Percentiles rank a stretch among this genome's conserved stretches.
Conservation (phyloP, 1,140 invertebrate genomes). For the Varroa destructor region DNA sequence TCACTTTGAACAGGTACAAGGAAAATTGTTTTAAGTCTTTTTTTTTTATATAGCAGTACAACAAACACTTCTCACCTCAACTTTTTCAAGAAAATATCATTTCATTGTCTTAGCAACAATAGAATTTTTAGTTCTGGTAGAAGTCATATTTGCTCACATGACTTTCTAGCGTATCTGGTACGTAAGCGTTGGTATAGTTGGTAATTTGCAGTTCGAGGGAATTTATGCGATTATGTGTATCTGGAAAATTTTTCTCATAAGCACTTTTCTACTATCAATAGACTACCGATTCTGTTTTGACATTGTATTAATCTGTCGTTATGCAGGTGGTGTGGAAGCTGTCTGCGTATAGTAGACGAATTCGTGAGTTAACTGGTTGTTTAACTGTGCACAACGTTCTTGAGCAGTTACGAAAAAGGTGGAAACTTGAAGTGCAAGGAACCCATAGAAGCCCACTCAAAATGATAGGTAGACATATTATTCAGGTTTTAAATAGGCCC, state of each 20-base stretch:
- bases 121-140: too few relatives aligned
- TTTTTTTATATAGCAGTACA: not conserved
- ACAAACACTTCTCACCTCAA: not conserved
- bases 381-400: slow-evolving; percentile 1
- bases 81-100: not conserved
- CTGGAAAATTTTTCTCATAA: too few relatives aligned
- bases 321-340: slow-evolving; percentile 18
- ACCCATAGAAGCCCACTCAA: not conserved
- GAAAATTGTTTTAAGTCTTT: not conserved
- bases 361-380: not conserved
- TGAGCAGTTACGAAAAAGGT: not conserved
- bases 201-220: too few relatives aligned
- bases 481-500: too few relatives aligned
- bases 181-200: too few relatives aligned
- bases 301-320: not conserved
- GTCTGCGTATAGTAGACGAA: not conserved
- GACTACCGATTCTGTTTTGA: not conserved
- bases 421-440: slow-evolving; percentile 1
- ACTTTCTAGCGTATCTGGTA: too few relatives aligned
- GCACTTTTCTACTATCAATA: too few relatives aligned
- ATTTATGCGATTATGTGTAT: too few relatives aligned
- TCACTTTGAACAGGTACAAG: slow-evolving; percentile 11
- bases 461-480: slow-evolving; percentile 16
- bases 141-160: too few relatives aligned
- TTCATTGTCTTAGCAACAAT: too few relatives aligned